These are phyloP conservation scores for Oasisia sp. DNA, from an alignment of 2,888 invertebrate genomes.

Conservation along the genomic window DNA sequence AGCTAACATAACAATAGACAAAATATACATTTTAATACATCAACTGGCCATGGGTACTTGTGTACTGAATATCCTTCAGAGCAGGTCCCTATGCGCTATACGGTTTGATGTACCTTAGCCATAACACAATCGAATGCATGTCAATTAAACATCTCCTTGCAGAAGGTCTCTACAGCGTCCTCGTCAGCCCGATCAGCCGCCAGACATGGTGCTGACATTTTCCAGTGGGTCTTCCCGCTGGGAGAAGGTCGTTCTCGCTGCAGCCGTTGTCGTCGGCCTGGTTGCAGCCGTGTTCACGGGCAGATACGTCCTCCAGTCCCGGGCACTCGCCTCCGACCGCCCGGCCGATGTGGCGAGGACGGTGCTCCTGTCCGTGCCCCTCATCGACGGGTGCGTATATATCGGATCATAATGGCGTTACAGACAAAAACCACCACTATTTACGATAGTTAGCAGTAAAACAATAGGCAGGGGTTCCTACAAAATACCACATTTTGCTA, in stretches of 20 bases:
- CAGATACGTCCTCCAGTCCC: not conserved
- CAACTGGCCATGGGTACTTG: too few species aligned
- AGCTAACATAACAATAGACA: too few species aligned
- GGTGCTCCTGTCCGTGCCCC: constrained; percentile 21
- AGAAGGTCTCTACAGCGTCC: not conserved
- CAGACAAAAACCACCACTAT: not conserved
- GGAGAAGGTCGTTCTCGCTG: not conserved
- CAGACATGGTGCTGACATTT: not conserved
- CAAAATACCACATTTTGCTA: not conserved
- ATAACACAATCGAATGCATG: not conserved
- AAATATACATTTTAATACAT: too few species aligned
- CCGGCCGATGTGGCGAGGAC: constrained; percentile 14
- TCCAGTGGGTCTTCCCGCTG: not conserved
- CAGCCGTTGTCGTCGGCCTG: not conserved
- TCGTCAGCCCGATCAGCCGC: not conserved
- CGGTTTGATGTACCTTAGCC: too few species aligned
- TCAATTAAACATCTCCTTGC: not conserved
- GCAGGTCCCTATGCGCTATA: too few species aligned
- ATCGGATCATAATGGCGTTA: not conserved
- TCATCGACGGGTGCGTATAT: constrained; percentile 27
- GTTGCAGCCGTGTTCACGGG: not conserved
- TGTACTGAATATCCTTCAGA: too few species aligned
- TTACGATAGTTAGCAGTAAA: not conserved
- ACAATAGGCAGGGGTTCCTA: not conserved
- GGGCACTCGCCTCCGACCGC: not conserved